Evolutionary conservation across 2,888 invertebrate species (phyloP).

Genomic region (Callosobruchus maculatus): DNA sequence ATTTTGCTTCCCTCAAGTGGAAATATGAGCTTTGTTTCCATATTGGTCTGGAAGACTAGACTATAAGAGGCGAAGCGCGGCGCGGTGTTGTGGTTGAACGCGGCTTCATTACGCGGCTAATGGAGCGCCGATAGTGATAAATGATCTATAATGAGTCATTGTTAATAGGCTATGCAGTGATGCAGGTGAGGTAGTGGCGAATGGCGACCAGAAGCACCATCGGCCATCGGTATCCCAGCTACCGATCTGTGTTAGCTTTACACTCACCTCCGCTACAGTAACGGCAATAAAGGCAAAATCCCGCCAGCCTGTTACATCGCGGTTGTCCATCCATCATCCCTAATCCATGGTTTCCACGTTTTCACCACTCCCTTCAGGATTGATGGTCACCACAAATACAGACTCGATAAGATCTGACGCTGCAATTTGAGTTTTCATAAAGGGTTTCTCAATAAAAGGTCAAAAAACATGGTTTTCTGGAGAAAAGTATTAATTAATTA

Average conservation of each 20-base stretch:
- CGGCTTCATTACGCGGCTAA: conserved; percentile 42
- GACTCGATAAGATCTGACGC: not conserved
- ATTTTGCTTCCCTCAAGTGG: too few relatives aligned
- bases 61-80: not conserved
- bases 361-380: not conserved
- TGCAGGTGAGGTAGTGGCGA: conserved; percentile 35
- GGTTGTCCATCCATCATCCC: conserved; percentile 1
- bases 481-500: too few relatives aligned
- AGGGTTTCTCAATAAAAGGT: too few relatives aligned
- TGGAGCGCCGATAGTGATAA: conserved; percentile 45
- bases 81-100: conserved; percentile 8
- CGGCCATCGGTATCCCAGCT: conserved; percentile 4
- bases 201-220: conserved; percentile 3
- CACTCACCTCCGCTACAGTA: conserved; percentile 3
- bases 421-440: not conserved
- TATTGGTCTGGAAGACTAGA: too few relatives aligned
- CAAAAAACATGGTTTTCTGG: too few relatives aligned
- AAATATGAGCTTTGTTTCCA: too few relatives aligned
- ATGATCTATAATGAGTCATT: conserved; percentile 44
- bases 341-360: not conserved
- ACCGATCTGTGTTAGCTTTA: conserved; percentile 20
- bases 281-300: not conserved
- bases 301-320: not conserved
- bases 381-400: not conserved
- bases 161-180: conserved; percentile 38